phyloP scores from a whole-genome alignment of 2,113 vertebrate species.

The Rhea pennata region DNA sequence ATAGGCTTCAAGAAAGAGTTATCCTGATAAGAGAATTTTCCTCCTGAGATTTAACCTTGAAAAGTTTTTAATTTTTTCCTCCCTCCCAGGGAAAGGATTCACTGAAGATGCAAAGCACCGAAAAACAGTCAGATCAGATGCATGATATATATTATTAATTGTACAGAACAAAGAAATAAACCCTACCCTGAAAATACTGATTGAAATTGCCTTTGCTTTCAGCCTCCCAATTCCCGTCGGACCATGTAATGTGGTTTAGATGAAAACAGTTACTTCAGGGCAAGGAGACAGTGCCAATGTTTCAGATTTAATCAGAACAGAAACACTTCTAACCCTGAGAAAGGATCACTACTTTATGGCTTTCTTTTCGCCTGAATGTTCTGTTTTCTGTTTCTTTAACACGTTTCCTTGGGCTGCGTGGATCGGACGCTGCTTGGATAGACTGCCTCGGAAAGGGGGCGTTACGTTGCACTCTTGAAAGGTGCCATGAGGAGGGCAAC shows the following conservation, averaged over 20 bases:
- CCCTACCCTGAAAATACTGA: not conserved
- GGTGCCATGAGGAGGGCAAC: not conserved
- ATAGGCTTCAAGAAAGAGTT: not conserved
- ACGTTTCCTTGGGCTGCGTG: not conserved
- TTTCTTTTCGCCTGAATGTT: not conserved
- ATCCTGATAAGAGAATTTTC: not conserved
- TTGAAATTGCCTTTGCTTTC: not conserved
- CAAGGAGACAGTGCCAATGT: not conserved
- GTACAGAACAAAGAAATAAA: not conserved
- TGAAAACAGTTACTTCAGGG: not conserved
- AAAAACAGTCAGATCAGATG: not conserved
- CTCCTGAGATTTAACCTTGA: not conserved
- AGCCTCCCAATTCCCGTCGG: not conserved
- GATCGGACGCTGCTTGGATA: not conserved
- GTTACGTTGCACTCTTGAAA: not conserved
- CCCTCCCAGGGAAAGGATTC: not conserved
- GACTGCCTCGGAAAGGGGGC: not conserved
- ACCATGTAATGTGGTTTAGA: not conserved
- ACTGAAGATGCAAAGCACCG: not conserved
- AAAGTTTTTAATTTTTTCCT: not conserved
- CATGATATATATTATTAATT: not conserved
- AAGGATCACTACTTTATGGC: not conserved
- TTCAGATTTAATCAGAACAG: not conserved
- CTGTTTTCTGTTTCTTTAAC: not conserved
- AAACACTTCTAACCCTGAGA: not conserved